Base-by-base conservation (phyloP, 2,888 invertebrate genomes). In the Dusona sp. region DNA sequence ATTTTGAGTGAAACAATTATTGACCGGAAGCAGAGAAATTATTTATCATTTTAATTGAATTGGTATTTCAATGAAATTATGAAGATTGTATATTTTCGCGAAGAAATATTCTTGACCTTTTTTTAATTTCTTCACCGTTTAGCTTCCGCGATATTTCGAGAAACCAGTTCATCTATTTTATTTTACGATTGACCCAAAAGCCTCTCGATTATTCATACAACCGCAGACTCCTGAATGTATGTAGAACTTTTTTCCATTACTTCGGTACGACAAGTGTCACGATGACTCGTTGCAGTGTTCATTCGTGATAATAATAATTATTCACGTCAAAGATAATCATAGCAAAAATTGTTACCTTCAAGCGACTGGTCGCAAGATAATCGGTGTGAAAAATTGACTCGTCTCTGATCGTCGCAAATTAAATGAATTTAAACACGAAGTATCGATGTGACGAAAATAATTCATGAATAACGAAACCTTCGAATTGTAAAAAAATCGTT, bases 291-390 rank as follows among this genome's bases (percentile, higher is more conserved):
- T 45, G 70, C 42, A 77, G 67, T 29, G 8, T 33, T 77, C 8
- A 64, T 36, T 72, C 33, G 36, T 22, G 45, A 36, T 64, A 45
- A 72, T 48, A 64, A 64, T 57, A 29, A 42, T 68, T 79, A 33
- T n/a, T 22, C 22, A 33, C 19, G 29, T 6, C 48, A 2, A 33
- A 48, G 72, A 72, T 79, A 72, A 70, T 72, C 33, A 42, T 61
- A 42, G 29, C 54, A 13, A 48, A 48, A 61, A 79, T 38, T 64
- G 45, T 57, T 36, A 36, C 51, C 61, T 36, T 36, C 45, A 16
- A 70, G 33, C 36, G 16, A 54, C 70, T 61, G n/a, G 13, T 70
- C n/a, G 45, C 64, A 48, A 72, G 61, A 64, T 48, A 48, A 79
- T 16, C 42, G 57, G 29, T 19, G 29, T n/a, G 57, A 45, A 51